A percentile compares a stretch with the other conserved stretches of the same genome.
These are phyloP conservation scores for Melanotaenia maccullochi DNA, from an alignment of 2,797 vertebrate genomes.

Conservation along the genomic window DNA sequence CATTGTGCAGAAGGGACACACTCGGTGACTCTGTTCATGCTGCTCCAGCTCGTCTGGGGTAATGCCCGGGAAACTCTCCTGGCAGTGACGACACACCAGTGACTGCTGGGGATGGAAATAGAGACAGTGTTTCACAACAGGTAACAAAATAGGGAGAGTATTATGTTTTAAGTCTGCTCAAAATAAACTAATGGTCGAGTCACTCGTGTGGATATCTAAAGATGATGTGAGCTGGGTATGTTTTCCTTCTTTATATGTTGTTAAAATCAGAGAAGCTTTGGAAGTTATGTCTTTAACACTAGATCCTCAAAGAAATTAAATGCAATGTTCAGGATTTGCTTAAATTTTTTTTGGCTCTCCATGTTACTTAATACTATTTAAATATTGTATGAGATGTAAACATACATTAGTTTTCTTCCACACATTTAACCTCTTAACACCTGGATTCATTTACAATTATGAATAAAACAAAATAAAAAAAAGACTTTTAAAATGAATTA, in stretches of 20 bases:
- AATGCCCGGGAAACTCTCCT: constrained; percentile 77
- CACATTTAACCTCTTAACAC: no score
- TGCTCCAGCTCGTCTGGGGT: constrained; percentile 71
- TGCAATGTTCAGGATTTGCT: no score
- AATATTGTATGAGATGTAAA: neutral
- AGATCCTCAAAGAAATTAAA: no score
- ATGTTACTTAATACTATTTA: neutral
- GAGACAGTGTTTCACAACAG: constrained; percentile 2
- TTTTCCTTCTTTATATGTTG: neutral
- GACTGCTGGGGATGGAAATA: constrained; percentile 45
- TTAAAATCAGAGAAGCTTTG: neutral
- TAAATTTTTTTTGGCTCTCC: no score
- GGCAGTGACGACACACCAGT: constrained; percentile 77
- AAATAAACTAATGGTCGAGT: constrained; percentile 53
- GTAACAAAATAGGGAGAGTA: constrained; percentile 50
- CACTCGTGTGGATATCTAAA: neutral
- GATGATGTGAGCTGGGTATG: constrained; percentile 1
- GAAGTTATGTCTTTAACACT: neutral
- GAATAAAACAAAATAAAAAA: no score
- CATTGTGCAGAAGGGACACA: constrained; percentile 83
- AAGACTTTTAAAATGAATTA: no score
- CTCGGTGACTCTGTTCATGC: constrained; percentile 79
- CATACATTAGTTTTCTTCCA: no score
- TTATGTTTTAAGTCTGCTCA: constrained; percentile 43
- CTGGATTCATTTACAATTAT: no score